A percentile compares a stretch with the other conserved stretches of the same genome.
These are phyloP conservation scores for Turritopsis rubra DNA, from an alignment of 30 jellyfish, hydroid and myxozoan species.

Conservation along the genomic window DNA sequence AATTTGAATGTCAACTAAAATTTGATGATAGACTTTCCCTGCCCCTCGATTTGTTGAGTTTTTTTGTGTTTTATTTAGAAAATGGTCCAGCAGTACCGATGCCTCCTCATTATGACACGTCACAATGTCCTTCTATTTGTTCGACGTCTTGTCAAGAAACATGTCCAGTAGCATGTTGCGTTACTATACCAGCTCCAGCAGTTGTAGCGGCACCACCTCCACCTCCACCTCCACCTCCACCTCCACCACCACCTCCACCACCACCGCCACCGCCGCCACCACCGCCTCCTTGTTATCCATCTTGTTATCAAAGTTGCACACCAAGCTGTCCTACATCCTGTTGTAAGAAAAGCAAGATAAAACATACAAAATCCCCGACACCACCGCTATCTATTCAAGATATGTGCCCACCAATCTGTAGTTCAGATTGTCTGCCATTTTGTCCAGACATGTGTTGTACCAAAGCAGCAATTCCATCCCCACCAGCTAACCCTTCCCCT, in stretches of 20 bases:
- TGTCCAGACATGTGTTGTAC: constrained; percentile 37
- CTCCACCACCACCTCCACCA: constrained; percentile 55
- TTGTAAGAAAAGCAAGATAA: constrained; percentile 13
- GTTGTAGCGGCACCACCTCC: constrained; percentile 48
- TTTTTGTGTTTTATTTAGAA: background rate
- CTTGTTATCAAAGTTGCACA: constrained; percentile 43
- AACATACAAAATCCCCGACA: background rate
- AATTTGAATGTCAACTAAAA: background rate
- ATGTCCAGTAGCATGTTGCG: constrained; percentile 69
- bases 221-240: constrained; percentile 46
- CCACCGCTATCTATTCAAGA: constrained; percentile 23
- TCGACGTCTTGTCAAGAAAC: constrained; percentile 59
- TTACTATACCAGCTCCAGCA: constrained; percentile 37
- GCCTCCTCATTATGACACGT: constrained; percentile 22
- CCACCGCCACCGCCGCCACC: constrained; percentile 67
- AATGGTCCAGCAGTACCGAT: constrained; percentile 30
- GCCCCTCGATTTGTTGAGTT: background rate
- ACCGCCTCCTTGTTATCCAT: constrained; percentile 32
- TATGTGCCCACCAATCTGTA: constrained; percentile 38
- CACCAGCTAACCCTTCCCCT: constrained; percentile 21
- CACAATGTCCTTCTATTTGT: constrained; percentile 67
- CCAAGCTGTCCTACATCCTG: constrained; percentile 27
- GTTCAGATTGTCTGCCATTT: constrained; percentile 25
- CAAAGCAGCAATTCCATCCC: background rate
- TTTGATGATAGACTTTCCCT: background rate